Conservation (phyloP, 2,113 vertebrate species). For the Atractosteus spatula region DNA sequence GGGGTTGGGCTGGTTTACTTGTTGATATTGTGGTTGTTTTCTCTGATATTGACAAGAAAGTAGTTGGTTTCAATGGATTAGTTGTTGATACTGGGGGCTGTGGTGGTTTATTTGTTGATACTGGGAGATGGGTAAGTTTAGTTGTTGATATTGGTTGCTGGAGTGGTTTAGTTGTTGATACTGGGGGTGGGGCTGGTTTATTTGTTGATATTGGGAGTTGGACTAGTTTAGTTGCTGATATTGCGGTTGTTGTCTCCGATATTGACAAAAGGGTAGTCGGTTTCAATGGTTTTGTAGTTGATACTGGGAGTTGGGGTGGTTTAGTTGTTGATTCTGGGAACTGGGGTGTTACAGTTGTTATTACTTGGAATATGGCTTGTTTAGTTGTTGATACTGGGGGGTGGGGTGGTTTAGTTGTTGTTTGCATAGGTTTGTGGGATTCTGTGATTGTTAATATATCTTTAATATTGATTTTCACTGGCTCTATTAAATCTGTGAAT, state of each 20-base stretch:
- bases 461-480: too few species aligned
- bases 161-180: neutral
- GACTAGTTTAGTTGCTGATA: neutral
- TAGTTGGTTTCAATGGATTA: slow-evolving; percentile 14
- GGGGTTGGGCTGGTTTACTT: neutral
- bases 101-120: slow-evolving; percentile 24
- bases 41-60: neutral
- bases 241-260: slow-evolving; percentile 12
- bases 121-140: neutral
- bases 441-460: too few species aligned
- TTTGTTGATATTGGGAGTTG: neutral
- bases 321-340: neutral
- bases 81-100: slow-evolving; percentile 9
- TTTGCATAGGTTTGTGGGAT: too few species aligned
- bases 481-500: too few species aligned
- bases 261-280: slow-evolving; percentile 3
- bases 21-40: slow-evolving; percentile 2
- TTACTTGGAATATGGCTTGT: neutral
- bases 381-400: too few species aligned
- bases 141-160: slow-evolving; percentile 13
- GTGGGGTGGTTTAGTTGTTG: too few species aligned
- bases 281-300: slow-evolving; percentile 4
- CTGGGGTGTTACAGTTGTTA: neutral
- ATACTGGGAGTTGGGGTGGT: neutral
- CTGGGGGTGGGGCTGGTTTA: neutral